Percentiles rank a stretch among this genome's conserved stretches.
Evolutionary conservation across 2,888 invertebrate genomes (phyloP).

Genomic region (Papilio protenor): DNA sequence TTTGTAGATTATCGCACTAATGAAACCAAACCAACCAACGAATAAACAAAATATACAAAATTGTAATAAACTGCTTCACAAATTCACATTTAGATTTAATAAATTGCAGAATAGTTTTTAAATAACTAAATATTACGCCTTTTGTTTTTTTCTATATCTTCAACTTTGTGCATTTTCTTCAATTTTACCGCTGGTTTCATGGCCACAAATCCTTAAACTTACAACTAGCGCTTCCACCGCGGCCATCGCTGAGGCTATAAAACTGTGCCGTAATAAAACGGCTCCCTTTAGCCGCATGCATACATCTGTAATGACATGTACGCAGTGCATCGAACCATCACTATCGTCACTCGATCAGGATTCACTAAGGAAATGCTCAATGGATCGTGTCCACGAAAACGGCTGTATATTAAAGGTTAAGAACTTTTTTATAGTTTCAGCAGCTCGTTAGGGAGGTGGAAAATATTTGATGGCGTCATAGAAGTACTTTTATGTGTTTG

Average conservation of each 20-base stretch:
- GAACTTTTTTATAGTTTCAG: conserved; percentile 51
- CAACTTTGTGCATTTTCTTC: conserved; percentile 16
- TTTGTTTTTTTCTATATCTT: not conserved
- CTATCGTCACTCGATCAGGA: conserved; percentile 38
- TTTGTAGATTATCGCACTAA: too few relatives aligned
- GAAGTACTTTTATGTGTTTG: conserved; percentile 65
- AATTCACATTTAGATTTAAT: too few relatives aligned
- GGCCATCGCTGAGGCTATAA: conserved; percentile 76
- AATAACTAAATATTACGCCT: too few relatives aligned
- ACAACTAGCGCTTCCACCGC: conserved; percentile 69
- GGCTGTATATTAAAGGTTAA: conserved; percentile 44
- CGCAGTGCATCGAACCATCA: conserved; percentile 48
- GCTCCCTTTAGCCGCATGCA: conserved; percentile 70
- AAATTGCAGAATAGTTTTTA: too few relatives aligned
- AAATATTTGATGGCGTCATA: conserved; percentile 74
- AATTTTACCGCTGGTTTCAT: conserved; percentile 43
- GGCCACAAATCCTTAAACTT: conserved; percentile 72
- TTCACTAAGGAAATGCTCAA: conserved; percentile 44
- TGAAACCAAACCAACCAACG: too few relatives aligned
- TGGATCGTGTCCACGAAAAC: conserved; percentile 43
- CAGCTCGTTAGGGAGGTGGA: conserved; percentile 56
- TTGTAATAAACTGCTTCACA: too few relatives aligned
- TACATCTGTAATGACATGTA: conserved; percentile 76
- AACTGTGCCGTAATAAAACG: conserved; percentile 73
- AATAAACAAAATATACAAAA: too few relatives aligned